phyloP scores from a whole-genome alignment of 2,113 vertebrate genomes.

The Rhineura floridana region DNA sequence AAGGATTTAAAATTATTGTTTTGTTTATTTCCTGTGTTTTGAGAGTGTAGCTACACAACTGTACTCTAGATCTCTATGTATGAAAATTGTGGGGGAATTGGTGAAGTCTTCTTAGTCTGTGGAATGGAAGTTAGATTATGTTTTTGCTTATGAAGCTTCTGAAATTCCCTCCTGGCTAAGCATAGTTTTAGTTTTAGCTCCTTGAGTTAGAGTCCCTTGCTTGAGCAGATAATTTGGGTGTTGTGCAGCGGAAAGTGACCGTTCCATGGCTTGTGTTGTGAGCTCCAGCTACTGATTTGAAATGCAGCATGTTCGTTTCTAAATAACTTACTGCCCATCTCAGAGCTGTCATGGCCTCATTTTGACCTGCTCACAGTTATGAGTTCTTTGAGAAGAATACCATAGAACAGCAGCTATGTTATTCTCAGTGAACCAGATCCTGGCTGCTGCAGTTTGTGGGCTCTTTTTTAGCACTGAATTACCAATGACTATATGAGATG shows the following conservation, averaged over 20 bases:
- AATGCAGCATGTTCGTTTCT: not conserved
- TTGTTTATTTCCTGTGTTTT: not conserved
- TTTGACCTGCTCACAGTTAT: not conserved
- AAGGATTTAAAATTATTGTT: not conserved
- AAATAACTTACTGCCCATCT: not conserved
- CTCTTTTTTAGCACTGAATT: not conserved
- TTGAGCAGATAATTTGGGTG: constrained; percentile 28
- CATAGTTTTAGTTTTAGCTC: not conserved
- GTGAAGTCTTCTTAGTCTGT: not conserved
- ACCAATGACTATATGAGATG: not conserved
- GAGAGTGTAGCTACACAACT: not conserved
- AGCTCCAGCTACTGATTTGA: not conserved
- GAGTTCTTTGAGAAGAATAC: too few species aligned
- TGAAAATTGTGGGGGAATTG: not conserved
- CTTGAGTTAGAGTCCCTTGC: not conserved
- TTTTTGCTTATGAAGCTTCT: not conserved
- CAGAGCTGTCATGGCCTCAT: not conserved
- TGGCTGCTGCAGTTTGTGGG: not conserved
- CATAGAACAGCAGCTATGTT: too few species aligned
- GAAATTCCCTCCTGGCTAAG: not conserved
- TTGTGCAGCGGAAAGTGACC: constrained; percentile 7
- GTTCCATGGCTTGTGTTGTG: not conserved
- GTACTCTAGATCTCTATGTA: not conserved
- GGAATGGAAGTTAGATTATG: not conserved
- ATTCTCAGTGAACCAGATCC: not conserved